Evolutionary conservation across 2,888 invertebrate genomes (phyloP), one percentile per base, ranked within the genome.

Genomic region (Phania funesta): DNA sequence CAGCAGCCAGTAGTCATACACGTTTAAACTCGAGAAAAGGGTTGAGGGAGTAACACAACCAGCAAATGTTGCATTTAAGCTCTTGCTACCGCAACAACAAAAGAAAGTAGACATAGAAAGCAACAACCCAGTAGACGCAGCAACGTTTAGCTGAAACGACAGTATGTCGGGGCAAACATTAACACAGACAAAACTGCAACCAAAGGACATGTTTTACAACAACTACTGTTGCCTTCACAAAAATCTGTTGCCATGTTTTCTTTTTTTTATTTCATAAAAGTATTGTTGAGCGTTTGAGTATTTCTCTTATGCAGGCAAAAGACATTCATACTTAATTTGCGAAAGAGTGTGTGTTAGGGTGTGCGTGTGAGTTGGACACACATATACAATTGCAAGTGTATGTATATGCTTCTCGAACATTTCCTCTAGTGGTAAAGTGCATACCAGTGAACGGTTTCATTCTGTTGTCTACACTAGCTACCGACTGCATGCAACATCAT

Each of bases 221-320:
- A 65, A 58, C 64, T 32, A 32, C 26, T 73, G 62, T 62, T 73
- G 76, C 67, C 48, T 54, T 76, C 73, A 67, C 13, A 58, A 76
- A 81, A 81, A 81, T 76, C 76, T 81, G 81, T 81, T 81, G 81
- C 76, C 77, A 67, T 62, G 76, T 81, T 76, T 70, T 70, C 41
- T 18, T 16, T 46, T 50, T 35, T 48, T 11, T 4, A 16, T 18
- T 29, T 29, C 16, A n/a, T 3, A 16, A n/a, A 18, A 50, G 24
- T 41, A 7, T 22, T 18, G 54, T 52, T 64, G 32, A 32, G 13
- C 52, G 26, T 44, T 22, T 5, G 8, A 67, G 58, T 29, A 11
- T 65, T 65, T 58, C 32, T 56, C 62, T 38, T 48, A 24, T 38
- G n/a, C 35, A 38, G 32, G 18, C 41, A 56, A 56, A 71, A 74